phyloP scores from a whole-genome alignment of 2,113 vertebrate genomes.

The Isurus oxyrinchus region DNA sequence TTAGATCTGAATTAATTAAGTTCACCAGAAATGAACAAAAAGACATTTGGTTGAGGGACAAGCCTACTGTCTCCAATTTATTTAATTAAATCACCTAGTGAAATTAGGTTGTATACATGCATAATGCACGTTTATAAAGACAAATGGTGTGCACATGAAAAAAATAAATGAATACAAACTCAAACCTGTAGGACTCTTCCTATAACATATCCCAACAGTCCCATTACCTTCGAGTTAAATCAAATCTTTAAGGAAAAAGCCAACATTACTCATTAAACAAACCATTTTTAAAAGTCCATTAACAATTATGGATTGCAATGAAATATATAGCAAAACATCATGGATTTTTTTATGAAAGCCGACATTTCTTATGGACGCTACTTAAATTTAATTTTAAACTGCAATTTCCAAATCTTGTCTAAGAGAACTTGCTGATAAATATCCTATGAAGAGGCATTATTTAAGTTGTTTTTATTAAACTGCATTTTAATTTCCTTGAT shows the following conservation, averaged over 20 bases:
- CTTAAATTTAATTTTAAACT: slow-evolving; percentile 24
- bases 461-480: background rate
- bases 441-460: background rate
- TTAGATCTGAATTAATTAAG: slow-evolving; percentile 27
- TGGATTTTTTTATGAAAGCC: slow-evolving; percentile 24
- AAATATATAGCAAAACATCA: background rate
- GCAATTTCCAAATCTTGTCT: background rate
- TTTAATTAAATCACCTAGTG: slow-evolving; percentile 6
- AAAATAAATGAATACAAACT: slow-evolving; percentile 16
- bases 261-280: slow-evolving; percentile 35
- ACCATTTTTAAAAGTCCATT: slow-evolving; percentile 23
- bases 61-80: slow-evolving; percentile 35
- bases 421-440: background rate
- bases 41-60: slow-evolving; percentile 26
- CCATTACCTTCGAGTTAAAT: slow-evolving; percentile 31
- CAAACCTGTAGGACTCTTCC: background rate
- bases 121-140: slow-evolving; percentile 3
- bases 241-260: slow-evolving; percentile 34
- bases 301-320: slow-evolving; percentile 27
- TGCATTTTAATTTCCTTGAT: background rate
- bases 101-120: background rate
- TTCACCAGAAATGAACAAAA: background rate
- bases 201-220: background rate
- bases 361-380: background rate
- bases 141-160: slow-evolving; percentile 21